Percentiles rank a stretch among this genome's conserved stretches.
These are phyloP conservation scores for Dromius quadrimaculatus DNA, from an alignment of 2,888 invertebrate species.

Conservation along the genomic window DNA sequence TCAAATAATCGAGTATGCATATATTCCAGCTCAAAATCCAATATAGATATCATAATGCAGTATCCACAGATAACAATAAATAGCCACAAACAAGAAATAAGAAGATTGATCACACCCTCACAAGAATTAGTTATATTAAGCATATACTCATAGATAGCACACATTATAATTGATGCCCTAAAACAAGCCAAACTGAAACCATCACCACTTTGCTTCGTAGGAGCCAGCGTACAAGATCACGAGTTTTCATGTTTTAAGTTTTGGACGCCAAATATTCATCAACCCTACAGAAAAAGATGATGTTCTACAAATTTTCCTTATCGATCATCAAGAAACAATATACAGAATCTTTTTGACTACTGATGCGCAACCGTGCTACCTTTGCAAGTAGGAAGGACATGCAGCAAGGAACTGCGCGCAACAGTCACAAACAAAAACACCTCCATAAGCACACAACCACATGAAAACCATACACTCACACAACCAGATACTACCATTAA, in stretches of 20 bases:
- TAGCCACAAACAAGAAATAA: no score
- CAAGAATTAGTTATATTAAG: conserved; percentile 49
- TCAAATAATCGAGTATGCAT: no score
- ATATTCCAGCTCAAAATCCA: no score
- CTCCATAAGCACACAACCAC: neutral
- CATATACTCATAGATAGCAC: conserved; percentile 54
- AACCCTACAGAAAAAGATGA: conserved; percentile 52
- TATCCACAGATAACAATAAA: no score
- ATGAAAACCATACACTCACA: neutral
- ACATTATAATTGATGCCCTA: conserved; percentile 49
- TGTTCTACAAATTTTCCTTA: conserved; percentile 44
- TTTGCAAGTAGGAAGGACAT: conserved; percentile 15
- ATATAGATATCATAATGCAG: no score
- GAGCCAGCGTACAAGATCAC: conserved; percentile 51
- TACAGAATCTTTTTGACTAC: conserved; percentile 32
- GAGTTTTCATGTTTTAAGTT: conserved; percentile 54
- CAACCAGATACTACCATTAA: no score
- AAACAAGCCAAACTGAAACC: conserved; percentile 45
- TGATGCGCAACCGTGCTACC: conserved; percentile 35
- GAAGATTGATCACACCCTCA: no score
- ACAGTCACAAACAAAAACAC: conserved; percentile 3
- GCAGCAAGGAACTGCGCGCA: conserved; percentile 1
- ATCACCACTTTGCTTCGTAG: conserved; percentile 53
- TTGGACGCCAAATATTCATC: conserved; percentile 53
- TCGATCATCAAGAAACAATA: conserved; percentile 46